A percentile compares a stretch with the other conserved stretches of the same genome.
These are phyloP conservation scores for Chaenogobius annularis DNA, from an alignment of 2,113 vertebrate species.

Conservation along the genomic window DNA sequence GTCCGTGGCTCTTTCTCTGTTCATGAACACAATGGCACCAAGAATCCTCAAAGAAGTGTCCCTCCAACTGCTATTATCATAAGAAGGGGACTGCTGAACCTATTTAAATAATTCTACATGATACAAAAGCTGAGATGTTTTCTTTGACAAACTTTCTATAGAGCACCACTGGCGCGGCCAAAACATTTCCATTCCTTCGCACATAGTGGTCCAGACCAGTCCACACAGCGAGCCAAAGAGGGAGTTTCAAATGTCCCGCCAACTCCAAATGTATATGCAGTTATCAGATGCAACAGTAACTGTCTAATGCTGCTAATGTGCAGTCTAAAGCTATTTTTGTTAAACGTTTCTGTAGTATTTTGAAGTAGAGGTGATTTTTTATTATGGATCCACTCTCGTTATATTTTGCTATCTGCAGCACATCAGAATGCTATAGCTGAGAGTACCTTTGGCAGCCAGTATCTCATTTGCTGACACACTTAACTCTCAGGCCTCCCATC, in stretches of 20 bases:
- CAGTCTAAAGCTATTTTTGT: constrained; percentile 28
- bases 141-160: constrained; percentile 66
- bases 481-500: constrained; percentile 72
- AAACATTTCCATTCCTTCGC: constrained; percentile 71
- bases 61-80: constrained; percentile 71
- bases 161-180: constrained; percentile 41
- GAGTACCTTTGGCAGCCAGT: constrained; percentile 71
- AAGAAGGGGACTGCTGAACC: constrained; percentile 68
- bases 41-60: constrained; percentile 70
- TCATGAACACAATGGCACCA: constrained; percentile 65
- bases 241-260: constrained; percentile 34
- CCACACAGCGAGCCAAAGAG: constrained; percentile 12
- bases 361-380: constrained; percentile 63
- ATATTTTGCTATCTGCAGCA: constrained; percentile 63
- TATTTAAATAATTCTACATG: constrained; percentile 72
- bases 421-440: constrained; percentile 69
- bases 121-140: constrained; percentile 70
- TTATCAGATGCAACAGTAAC: constrained; percentile 20
- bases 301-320: not conserved
- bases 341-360: constrained; percentile 56
- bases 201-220: constrained; percentile 14
- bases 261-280: constrained; percentile 24
- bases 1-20: constrained; percentile 60
- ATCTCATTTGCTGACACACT: constrained; percentile 71
- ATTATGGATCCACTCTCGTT: constrained; percentile 58